These are phyloP conservation scores for Elaeidobius kamerunicus DNA, from an alignment of 2,888 invertebrate genomes.

Conservation along the genomic window DNA sequence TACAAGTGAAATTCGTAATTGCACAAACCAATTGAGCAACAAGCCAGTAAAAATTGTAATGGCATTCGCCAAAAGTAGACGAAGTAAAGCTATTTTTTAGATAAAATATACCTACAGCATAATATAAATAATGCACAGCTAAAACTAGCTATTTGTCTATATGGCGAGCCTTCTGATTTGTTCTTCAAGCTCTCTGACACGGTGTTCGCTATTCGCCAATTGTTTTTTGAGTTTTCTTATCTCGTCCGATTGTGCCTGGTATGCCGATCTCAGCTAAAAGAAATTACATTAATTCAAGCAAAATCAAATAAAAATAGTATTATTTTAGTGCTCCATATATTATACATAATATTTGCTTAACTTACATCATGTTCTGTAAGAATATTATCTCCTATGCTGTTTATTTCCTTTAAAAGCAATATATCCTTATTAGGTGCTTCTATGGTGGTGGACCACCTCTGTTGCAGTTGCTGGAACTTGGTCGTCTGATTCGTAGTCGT, in stretches of 20 bases:
- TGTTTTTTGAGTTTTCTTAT: slow-evolving; percentile 74
- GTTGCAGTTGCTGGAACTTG: slow-evolving; percentile 77
- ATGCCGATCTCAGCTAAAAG: slow-evolving; percentile 69
- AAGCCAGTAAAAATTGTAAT: not conserved
- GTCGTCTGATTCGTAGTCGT: slow-evolving; percentile 75
- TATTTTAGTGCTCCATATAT: not conserved
- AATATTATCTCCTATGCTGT: slow-evolving; percentile 57
- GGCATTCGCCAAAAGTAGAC: not conserved
- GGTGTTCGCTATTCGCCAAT: slow-evolving; percentile 71
- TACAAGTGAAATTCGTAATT: not conserved
- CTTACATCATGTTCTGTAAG: slow-evolving; percentile 58
- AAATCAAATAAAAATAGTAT: not conserved
- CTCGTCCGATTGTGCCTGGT: slow-evolving; percentile 76
- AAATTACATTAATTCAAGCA: no score
- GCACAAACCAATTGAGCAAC: not conserved
- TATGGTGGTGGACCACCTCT: slow-evolving; percentile 65
- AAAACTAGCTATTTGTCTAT: slow-evolving; percentile 18
- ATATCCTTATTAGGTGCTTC: slow-evolving; percentile 45
- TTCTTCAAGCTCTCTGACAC: slow-evolving; percentile 78
- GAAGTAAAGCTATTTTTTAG: no score
- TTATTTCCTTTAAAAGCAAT: slow-evolving; percentile 59
- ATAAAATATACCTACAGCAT: not conserved
- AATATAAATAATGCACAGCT: not conserved
- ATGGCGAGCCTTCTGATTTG: slow-evolving; percentile 60
- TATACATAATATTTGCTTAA: slow-evolving; percentile 13